Evolutionary conservation across 1,140 invertebrate genomes (phyloP).

Genomic region (Sinella curviseta): DNA sequence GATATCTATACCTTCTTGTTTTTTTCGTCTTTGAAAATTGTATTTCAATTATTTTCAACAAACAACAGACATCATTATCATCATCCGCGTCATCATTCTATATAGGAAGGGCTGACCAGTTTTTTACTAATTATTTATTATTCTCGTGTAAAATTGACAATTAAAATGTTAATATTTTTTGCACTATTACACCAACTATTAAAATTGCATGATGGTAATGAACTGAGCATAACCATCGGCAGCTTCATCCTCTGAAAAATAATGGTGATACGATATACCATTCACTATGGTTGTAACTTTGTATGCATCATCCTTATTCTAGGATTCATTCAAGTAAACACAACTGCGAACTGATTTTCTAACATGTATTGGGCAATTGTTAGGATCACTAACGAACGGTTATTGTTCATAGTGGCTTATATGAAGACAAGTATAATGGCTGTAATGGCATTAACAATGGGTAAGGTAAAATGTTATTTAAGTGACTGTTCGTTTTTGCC

Average conservation of each 20-base stretch:
- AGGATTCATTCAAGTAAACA: background rate
- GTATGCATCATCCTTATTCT: background rate
- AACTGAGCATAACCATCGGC: constrained; percentile 3
- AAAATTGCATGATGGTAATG: background rate
- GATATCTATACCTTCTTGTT: too few relatives aligned
- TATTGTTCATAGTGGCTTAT: background rate
- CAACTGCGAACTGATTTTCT: background rate
- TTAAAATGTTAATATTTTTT: constrained; percentile 20
- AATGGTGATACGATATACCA: background rate
- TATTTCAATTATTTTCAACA: constrained; percentile 10
- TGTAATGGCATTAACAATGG: background rate
- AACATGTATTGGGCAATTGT: background rate
- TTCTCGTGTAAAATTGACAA: constrained; percentile 22
- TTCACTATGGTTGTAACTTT: background rate
- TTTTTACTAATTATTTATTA: constrained; percentile 7
- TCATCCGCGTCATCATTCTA: background rate
- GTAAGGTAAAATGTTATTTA: constrained; percentile 1
- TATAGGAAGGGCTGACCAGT: background rate
- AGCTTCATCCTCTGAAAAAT: background rate
- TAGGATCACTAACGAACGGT: constrained; percentile 1
- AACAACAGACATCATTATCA: background rate
- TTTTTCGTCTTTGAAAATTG: too few relatives aligned
- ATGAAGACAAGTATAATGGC: background rate
- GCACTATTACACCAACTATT: background rate
- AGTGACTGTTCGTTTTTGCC: background rate